These are phyloP conservation scores for Oncorhynchus tshawytscha DNA, from an alignment of 2,113 vertebrate genomes.

Conservation along the genomic window DNA sequence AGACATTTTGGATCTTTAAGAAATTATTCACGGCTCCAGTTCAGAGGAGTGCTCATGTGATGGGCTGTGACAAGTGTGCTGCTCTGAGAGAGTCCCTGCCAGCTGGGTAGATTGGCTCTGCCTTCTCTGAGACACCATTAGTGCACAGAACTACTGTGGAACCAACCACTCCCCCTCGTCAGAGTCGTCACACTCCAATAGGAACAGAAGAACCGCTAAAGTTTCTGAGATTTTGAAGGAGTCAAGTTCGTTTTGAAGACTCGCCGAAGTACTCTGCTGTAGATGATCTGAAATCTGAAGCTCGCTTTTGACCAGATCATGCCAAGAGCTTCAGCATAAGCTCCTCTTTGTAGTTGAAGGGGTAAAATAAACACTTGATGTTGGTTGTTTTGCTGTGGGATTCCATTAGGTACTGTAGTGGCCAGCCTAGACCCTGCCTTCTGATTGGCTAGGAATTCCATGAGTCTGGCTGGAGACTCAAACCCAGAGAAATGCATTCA, in stretches of 20 bases:
- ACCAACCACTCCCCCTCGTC: slow-evolving; percentile 11
- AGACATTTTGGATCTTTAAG: slow-evolving; percentile 58
- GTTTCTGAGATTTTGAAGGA: slow-evolving; percentile 46
- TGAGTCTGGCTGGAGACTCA: slow-evolving; percentile 7
- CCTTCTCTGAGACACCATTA: slow-evolving; percentile 65
- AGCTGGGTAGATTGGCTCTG: slow-evolving; percentile 40
- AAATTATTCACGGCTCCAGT: slow-evolving; percentile 69
- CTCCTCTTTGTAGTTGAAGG: slow-evolving; percentile 44
- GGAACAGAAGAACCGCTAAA: slow-evolving; percentile 47
- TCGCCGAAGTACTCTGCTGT: slow-evolving; percentile 36
- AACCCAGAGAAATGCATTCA: not conserved
- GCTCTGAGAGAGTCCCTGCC: slow-evolving; percentile 59
- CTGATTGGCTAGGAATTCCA: slow-evolving; percentile 31
- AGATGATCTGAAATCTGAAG: slow-evolving; percentile 52
- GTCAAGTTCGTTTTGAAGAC: slow-evolving; percentile 65
- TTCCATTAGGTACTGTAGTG: slow-evolving; percentile 24
- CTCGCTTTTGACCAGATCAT: slow-evolving; percentile 41
- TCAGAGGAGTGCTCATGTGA: slow-evolving; percentile 60
- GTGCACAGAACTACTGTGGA: slow-evolving; percentile 54
- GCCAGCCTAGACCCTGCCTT: slow-evolving; percentile 1
- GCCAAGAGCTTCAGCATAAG: slow-evolving; percentile 42
- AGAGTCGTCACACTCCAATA: slow-evolving; percentile 39
- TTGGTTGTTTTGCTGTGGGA: slow-evolving; percentile 35
- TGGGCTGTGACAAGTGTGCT: slow-evolving; percentile 63
- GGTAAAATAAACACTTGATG: slow-evolving; percentile 40